Conservation (phyloP, 2,797 vertebrate genomes). For the Masticophis lateralis region DNA sequence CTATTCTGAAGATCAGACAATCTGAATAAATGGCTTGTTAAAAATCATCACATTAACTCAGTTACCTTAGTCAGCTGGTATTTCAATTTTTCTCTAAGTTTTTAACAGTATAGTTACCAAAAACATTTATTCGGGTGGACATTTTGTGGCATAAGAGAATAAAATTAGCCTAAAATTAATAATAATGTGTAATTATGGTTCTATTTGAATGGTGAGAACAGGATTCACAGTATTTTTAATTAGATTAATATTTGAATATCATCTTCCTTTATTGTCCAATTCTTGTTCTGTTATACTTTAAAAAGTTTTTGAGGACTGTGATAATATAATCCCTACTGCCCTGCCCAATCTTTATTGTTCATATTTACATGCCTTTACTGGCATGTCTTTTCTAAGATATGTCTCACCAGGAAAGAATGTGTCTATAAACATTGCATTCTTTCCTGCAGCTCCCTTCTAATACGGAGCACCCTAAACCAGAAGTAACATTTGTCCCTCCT, state of each 20-base stretch:
- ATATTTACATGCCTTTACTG: slow-evolving; percentile 50
- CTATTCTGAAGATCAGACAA: background rate
- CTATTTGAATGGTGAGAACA: background rate
- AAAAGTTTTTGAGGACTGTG: slow-evolving; percentile 51
- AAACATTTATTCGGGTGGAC: background rate
- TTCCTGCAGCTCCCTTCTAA: slow-evolving; percentile 57
- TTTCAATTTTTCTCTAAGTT: fast-evolving
- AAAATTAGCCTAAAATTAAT: background rate
- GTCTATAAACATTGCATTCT: slow-evolving; percentile 57
- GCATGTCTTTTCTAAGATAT: slow-evolving; percentile 36
- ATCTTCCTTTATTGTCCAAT: slow-evolving; percentile 2
- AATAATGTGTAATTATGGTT: background rate
- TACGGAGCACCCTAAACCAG: slow-evolving; percentile 58
- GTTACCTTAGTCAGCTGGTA: background rate
- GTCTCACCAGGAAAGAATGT: slow-evolving; percentile 63
- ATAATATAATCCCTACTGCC: slow-evolving; percentile 38
- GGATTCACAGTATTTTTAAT: slow-evolving; percentile 21
- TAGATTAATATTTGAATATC: slow-evolving; percentile 28
- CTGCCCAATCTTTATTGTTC: slow-evolving; percentile 41
- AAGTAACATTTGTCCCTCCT: slow-evolving; percentile 60
- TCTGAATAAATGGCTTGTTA: background rate
- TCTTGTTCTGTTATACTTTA: slow-evolving; percentile 25
- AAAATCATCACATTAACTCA: slow-evolving; percentile 6
- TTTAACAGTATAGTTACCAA: background rate
- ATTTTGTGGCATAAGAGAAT: background rate